Evolutionary conservation across 1,140 invertebrate species (phyloP).

Genomic region (Micrasema longulum): DNA sequence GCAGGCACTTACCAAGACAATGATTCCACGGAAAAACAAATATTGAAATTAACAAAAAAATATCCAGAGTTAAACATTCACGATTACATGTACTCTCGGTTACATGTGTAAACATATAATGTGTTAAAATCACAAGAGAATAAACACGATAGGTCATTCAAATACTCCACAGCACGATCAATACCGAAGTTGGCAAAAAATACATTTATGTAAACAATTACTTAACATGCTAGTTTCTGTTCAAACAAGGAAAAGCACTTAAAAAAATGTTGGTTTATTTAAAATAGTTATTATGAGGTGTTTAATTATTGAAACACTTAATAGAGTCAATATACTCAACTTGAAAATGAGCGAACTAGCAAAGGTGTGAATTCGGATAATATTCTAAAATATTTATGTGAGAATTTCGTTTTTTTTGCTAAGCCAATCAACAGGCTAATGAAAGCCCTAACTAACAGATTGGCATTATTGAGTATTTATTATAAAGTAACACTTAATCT

Average conservation of each 20-base stretch:
- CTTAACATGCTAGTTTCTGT: slow-evolving; percentile 5
- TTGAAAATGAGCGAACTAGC: slow-evolving; percentile 1
- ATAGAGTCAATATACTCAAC: slow-evolving; percentile 5
- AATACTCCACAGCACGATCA: background rate
- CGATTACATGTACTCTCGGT: too few species aligned
- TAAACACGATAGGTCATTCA: background rate
- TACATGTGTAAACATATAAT: slow-evolving; percentile 4
- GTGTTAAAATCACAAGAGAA: background rate
- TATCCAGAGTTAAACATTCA: background rate
- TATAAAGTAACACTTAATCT: too few species aligned
- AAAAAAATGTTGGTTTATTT: slow-evolving; percentile 9
- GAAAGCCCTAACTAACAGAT: too few species aligned
- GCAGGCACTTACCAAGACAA: too few species aligned
- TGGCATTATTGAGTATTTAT: too few species aligned
- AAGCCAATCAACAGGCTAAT: too few species aligned
- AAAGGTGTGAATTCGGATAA: slow-evolving; percentile 7
- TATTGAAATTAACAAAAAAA: slow-evolving; percentile 3
- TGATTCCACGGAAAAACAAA: background rate
- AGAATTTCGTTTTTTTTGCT: too few species aligned
- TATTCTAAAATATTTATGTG: too few species aligned
- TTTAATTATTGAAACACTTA: slow-evolving; percentile 7
- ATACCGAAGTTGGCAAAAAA: slow-evolving; percentile 11
- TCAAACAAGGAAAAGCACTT: slow-evolving; percentile 9
- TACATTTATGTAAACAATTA: slow-evolving; percentile 5
- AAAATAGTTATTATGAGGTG: slow-evolving; percentile 1